These are phyloP conservation scores for Borostomias antarcticus DNA, from an alignment of 2,797 vertebrate species.

Conservation along the genomic window DNA sequence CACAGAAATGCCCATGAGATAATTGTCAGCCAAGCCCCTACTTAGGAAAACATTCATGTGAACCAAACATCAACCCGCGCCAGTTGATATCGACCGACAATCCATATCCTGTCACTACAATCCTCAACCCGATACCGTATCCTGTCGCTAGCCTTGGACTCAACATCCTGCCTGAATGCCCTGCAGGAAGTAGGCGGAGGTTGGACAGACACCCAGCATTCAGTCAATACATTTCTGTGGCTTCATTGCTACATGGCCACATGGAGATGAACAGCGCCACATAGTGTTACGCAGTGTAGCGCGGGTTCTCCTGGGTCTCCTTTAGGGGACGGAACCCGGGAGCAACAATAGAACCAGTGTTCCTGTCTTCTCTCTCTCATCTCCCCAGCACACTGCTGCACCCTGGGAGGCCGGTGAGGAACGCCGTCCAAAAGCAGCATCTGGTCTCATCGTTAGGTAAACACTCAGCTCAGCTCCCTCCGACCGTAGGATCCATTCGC, in stretches of 20 bases:
- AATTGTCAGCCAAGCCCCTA: too few relatives aligned
- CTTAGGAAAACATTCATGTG: too few relatives aligned
- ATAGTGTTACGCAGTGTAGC: neutral
- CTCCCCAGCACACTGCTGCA: conserved; percentile 5
- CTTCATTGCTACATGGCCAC: neutral
- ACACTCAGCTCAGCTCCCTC: conserved; percentile 31
- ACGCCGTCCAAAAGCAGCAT: conserved; percentile 36
- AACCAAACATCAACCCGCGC: too few relatives aligned
- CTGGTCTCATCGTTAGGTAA: conserved; percentile 42
- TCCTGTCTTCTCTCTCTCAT: neutral
- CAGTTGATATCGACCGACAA: too few relatives aligned
- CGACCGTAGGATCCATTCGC: neutral
- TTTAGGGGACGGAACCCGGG: neutral
- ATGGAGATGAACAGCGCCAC: neutral
- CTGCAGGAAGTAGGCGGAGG: neutral
- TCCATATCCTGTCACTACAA: neutral
- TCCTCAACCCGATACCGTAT: neutral
- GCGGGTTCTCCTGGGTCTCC: neutral
- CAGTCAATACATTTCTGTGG: neutral
- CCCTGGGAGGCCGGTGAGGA: conserved; percentile 36
- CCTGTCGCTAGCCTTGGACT: neutral
- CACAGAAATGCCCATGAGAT: too few relatives aligned
- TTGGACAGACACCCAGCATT: too few relatives aligned
- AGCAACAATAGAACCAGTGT: conserved; percentile 9
- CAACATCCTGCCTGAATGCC: neutral